Evolutionary conservation across 2,888 invertebrate species (phyloP), one percentile per base, ranked within the genome.

Genomic region (Latheticus oryzae): DNA sequence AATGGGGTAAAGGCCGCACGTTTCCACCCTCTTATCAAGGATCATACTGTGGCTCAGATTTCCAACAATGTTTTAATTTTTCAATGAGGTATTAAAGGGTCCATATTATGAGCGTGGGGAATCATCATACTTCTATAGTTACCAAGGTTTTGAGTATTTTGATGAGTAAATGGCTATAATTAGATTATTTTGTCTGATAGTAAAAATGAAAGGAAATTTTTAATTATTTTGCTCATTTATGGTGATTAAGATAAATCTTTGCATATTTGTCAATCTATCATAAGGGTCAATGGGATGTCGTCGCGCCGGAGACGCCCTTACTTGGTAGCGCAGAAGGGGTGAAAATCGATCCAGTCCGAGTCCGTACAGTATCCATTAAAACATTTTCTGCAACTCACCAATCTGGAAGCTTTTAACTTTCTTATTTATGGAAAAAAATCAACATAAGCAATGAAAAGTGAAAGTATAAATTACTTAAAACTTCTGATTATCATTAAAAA

Each of bases 221-320:
- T 32, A 40, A 30, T 19, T 37, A 37, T 40, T 24, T n/a, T 40
- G 21, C 13, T 4, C 11, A 15, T 24, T 45, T 12, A 16, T 45
- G 15, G 26, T 35, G 19, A 16, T 24, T 53, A 65, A 58, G 61
- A 63, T 59, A 62, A 62, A 62, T 73, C 68, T 66, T 67, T 67
- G 69, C 68, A 70, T 72, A 72, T 74, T 72, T 73, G 68, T 71
- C 69, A 68, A 73, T 74, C 66, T 71, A 73, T 73, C 72, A 72
- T 59, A 68, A 61, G 67, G 67, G 66, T 65, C 65, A 65, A 65
- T 60, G 64, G 60, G 65, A 62, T 65, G 62, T 61, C 64, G 62
- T 59, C 62, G 58, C 50, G 58, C 52, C 61, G 64, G 64, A 69
- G 66, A 69, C 68, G 66, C 69, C 69, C 69, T 68, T 64, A 66